Base-by-base conservation (phyloP, 2,113 vertebrate species). In the Porphyrio hochstetteri region DNA sequence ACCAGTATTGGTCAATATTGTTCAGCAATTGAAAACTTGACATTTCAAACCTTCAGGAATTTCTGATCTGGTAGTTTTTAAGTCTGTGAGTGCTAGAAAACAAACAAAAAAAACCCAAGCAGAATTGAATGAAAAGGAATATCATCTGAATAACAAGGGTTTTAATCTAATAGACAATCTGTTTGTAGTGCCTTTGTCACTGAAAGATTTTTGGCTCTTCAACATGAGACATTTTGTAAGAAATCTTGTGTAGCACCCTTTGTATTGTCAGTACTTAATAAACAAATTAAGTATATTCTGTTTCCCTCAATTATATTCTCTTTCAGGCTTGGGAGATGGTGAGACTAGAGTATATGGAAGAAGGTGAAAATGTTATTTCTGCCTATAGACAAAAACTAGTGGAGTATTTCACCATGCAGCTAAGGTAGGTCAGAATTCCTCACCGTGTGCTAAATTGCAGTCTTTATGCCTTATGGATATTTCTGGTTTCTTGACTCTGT, bases 291-390 rank as follows among this genome's bases (percentile, higher is more conserved):
- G 33, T 69, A 11, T 7, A 42, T 86, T 87, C 12, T 33, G 16
- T 57, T 71, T 81, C 19, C 65, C 68, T 77, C 38, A 69, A 60
- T 69, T 90, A 9, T 53, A 9, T 48, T 91, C 7, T 82, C 88
- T 89, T 92, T 29, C 91, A 99, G 99, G 99, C 98, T 28, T 98
- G 98, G 98, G 99, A 99, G 93, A 98, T 99, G 71, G 99, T 99
- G 61, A 98, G 97, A 76, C 92, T 98, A 56, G 98, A 99, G 95
- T 99, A 99, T 86, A 98, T 99, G 95, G 97, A 97, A 65, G 97
- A 94, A 92, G 98, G 98, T 67, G 92, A 94, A 76, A 93, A 93
- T 86, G 94, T 95, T 70, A 75, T 97, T 87, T 95, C 98, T 38
- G 77, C 96, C 23, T 98, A 98, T 77, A 98, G 99, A 96, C 98